A percentile compares a stretch with the other conserved stretches of the same genome.
Evolutionary conservation across 1,140 invertebrate genomes (phyloP).

Genomic region (Drosophila tristis): DNA sequence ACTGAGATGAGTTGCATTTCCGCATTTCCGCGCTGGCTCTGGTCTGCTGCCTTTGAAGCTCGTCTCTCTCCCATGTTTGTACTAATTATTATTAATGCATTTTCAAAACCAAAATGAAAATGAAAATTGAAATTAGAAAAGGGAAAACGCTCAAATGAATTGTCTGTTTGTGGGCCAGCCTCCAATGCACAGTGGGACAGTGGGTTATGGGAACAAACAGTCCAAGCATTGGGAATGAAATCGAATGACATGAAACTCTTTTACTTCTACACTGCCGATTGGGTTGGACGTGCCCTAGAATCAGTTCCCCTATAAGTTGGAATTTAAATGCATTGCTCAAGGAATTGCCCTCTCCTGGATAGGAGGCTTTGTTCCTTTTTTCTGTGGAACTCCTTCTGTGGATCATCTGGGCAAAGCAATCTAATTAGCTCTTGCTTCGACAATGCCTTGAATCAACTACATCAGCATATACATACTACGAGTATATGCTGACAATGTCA

Average conservation of each 20-base stretch:
- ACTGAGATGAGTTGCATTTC: conserved; percentile 60
- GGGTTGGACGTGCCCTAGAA: too few relatives aligned
- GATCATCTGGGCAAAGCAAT: conserved; percentile 1
- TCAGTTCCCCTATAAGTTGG: neutral
- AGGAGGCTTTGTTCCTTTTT: neutral
- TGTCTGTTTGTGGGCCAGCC: conserved; percentile 29
- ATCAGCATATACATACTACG: conserved; percentile 12
- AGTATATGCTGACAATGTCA: conserved; percentile 29
- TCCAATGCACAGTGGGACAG: conserved; percentile 18
- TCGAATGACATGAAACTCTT: neutral
- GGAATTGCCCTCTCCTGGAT: neutral
- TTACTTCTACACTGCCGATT: too few relatives aligned
- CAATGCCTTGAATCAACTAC: conserved; percentile 25
- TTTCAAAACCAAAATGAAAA: conserved; percentile 26
- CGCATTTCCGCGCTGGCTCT: conserved; percentile 23
- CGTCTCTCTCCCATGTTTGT: conserved; percentile 25
- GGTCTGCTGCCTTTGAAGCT: conserved; percentile 5
- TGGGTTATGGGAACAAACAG: conserved; percentile 32
- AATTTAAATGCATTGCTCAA: neutral
- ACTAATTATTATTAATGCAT: conserved; percentile 62
- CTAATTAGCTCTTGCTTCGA: conserved; percentile 38
- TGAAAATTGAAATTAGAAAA: neutral
- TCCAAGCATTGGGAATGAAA: neutral
- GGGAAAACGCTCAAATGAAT: conserved; percentile 37
- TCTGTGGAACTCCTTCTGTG: conserved; percentile 10